phyloP scores from a whole-genome alignment of 2,797 vertebrate species.

The Cyprinella venusta region DNA sequence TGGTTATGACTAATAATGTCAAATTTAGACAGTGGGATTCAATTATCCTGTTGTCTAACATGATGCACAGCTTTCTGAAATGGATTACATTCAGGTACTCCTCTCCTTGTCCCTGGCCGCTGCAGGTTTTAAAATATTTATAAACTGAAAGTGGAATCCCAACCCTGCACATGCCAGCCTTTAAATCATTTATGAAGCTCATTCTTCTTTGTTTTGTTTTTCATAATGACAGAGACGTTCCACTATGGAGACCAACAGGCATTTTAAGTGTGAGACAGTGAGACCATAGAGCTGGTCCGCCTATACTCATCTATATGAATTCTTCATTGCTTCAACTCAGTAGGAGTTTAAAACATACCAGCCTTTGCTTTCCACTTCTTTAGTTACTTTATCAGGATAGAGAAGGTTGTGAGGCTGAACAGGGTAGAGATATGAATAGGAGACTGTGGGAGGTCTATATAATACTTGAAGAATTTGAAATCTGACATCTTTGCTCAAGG shows the following conservation, averaged over 20 bases:
- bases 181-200: slow-evolving; percentile 29
- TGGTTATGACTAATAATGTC: slow-evolving; percentile 28
- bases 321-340: slow-evolving; percentile 18
- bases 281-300: neutral
- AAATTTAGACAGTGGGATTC: slow-evolving; percentile 14
- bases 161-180: neutral
- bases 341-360: neutral
- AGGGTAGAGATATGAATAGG: neutral
- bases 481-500: neutral
- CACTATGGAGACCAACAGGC: slow-evolving; percentile 35
- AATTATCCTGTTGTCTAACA: slow-evolving; percentile 20
- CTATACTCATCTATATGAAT: slow-evolving; percentile 33
- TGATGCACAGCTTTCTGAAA: slow-evolving; percentile 33
- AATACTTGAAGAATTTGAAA: slow-evolving; percentile 10
- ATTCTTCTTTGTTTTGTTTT: slow-evolving; percentile 19
- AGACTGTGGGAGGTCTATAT: slow-evolving; percentile 11
- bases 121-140: slow-evolving; percentile 62
- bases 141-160: slow-evolving; percentile 57
- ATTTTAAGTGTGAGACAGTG: slow-evolving; percentile 52
- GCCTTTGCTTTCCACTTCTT: slow-evolving; percentile 21
- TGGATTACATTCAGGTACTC: slow-evolving; percentile 39
- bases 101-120: slow-evolving; percentile 31
- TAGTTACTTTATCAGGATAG: neutral
- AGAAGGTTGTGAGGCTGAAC: neutral
- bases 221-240: slow-evolving; percentile 21